Evolutionary conservation across 2,113 vertebrate species (phyloP).

Genomic region (Cynopterus brachyotis): DNA sequence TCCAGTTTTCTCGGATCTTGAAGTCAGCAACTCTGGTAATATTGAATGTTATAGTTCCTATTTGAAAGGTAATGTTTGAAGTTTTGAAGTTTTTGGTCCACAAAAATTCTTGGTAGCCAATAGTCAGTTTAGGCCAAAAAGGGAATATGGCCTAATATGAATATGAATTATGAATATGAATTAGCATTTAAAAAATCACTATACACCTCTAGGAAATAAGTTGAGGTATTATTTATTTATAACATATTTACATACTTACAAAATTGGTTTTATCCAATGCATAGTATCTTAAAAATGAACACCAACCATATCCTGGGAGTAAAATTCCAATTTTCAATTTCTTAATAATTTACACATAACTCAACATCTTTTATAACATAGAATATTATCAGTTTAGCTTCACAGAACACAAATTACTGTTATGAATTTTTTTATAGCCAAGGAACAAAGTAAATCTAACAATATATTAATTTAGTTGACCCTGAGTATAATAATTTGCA

Average conservation of each 20-base stretch:
- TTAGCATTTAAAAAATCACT: constrained; percentile 1
- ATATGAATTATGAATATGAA: no score
- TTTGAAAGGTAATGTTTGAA: background rate
- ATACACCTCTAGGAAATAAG: constrained; percentile 21
- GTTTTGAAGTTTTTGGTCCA: background rate
- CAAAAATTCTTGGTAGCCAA: background rate
- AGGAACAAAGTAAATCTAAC: constrained; percentile 39
- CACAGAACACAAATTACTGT: constrained; percentile 27
- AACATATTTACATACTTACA: constrained; percentile 74
- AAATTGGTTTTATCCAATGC: constrained; percentile 47
- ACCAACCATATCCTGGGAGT: background rate
- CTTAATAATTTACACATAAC: constrained; percentile 52
- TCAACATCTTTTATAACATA: constrained; percentile 36
- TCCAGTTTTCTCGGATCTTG: background rate
- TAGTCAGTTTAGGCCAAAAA: background rate
- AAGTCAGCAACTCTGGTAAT: background rate
- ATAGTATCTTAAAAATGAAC: constrained; percentile 52
- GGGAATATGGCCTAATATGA: background rate
- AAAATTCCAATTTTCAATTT: constrained; percentile 26
- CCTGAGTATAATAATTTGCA: constrained; percentile 68
- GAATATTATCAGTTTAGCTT: constrained; percentile 45
- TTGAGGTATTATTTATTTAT: constrained; percentile 70
- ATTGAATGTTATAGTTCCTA: background rate
- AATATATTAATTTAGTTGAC: constrained; percentile 27
- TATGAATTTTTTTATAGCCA: constrained; percentile 38